These are phyloP conservation scores for Cisticola juncidis DNA, from an alignment of 2,113 vertebrate genomes.

Conservation along the genomic window DNA sequence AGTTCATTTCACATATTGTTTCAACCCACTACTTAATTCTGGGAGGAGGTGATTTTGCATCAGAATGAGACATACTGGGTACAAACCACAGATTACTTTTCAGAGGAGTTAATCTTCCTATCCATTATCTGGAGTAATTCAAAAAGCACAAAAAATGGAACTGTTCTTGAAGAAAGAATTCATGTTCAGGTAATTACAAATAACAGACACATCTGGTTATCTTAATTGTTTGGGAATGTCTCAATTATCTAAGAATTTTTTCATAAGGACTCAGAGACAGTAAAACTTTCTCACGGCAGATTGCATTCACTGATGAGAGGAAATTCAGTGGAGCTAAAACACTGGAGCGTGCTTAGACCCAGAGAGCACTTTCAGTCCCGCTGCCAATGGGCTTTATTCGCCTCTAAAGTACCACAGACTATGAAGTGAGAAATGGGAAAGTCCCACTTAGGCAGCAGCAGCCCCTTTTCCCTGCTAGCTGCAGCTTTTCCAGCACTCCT, in stretches of 20 bases:
- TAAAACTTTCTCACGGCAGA: slow-evolving; percentile 77
- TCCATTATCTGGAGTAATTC: slow-evolving; percentile 76
- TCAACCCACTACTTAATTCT: slow-evolving; percentile 62
- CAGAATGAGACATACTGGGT: slow-evolving; percentile 65
- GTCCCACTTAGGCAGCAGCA: background rate
- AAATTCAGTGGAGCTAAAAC: slow-evolving; percentile 62
- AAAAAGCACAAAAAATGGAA: slow-evolving; percentile 74
- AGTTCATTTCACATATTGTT: slow-evolving; percentile 56
- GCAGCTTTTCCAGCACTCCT: background rate
- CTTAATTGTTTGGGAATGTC: slow-evolving; percentile 83
- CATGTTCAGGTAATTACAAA: slow-evolving; percentile 83
- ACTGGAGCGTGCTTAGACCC: slow-evolving; percentile 46
- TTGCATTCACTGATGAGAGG: slow-evolving; percentile 72
- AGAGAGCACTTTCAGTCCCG: slow-evolving; percentile 10
- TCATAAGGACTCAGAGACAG: slow-evolving; percentile 74
- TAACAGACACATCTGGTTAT: slow-evolving; percentile 82
- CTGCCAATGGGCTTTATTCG: slow-evolving; percentile 43
- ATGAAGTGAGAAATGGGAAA: slow-evolving; percentile 23
- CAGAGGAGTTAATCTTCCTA: slow-evolving; percentile 73
- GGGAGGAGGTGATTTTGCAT: slow-evolving; percentile 68
- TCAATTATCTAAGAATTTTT: slow-evolving; percentile 80
- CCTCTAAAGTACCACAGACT: background rate
- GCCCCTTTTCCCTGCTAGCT: background rate
- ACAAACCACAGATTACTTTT: slow-evolving; percentile 67
- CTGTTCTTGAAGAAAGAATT: slow-evolving; percentile 76